These are phyloP conservation scores for Hermatobates lingyangjiaoensis DNA, from an alignment of 1,140 invertebrate genomes.

Conservation along the genomic window DNA sequence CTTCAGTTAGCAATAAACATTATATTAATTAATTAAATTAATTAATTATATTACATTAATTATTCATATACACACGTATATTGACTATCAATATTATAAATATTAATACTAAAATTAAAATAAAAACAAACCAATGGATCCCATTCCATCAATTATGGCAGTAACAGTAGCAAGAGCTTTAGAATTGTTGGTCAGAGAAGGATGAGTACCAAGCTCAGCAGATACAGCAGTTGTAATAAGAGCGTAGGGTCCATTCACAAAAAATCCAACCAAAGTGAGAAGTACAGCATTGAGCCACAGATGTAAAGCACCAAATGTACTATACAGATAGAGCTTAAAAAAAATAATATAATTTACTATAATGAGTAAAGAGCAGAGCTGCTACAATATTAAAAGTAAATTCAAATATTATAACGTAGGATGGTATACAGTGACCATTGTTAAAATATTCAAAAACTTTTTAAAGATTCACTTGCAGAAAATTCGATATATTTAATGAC, in stretches of 20 bases:
- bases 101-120: not conserved
- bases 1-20: not conserved
- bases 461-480: no score
- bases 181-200: slow-evolving; percentile 59
- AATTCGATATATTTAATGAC: no score
- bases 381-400: not conserved
- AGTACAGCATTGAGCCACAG: slow-evolving; percentile 29
- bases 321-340: slow-evolving; percentile 16
- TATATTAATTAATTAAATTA: not conserved
- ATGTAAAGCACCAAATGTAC: slow-evolving; percentile 10
- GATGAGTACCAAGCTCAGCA: slow-evolving; percentile 80
- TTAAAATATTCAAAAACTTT: no score
- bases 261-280: slow-evolving; percentile 52
- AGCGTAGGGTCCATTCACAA: slow-evolving; percentile 90
- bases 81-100: not conserved
- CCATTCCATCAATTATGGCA: slow-evolving; percentile 91
- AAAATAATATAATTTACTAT: slow-evolving; percentile 3
- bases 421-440: not conserved
- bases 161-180: slow-evolving; percentile 88
- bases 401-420: not conserved
- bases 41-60: not conserved
- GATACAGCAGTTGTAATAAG: slow-evolving; percentile 91
- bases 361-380: not conserved
- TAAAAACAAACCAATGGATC: slow-evolving; percentile 49
- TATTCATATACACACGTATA: not conserved